Evolutionary conservation across 2,888 invertebrate species (phyloP).

Genomic region (Alloplasta piceator): DNA sequence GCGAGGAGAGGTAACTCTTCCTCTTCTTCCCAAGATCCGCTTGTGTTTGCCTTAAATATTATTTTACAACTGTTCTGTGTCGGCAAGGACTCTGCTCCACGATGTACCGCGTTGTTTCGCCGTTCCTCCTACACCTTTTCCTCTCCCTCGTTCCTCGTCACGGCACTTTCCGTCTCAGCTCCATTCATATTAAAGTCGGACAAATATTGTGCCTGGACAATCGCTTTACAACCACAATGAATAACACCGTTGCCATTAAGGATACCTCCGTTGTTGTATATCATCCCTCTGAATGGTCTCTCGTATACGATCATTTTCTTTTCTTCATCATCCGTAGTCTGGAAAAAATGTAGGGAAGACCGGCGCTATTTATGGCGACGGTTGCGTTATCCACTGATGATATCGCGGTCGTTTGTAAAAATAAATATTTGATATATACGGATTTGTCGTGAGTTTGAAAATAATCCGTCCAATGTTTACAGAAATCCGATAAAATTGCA

Average conservation of each 20-base stretch:
- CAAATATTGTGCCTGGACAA: slow-evolving; percentile 77
- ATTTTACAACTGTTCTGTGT: slow-evolving; percentile 69
- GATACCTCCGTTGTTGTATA: slow-evolving; percentile 61
- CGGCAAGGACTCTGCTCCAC: slow-evolving; percentile 49
- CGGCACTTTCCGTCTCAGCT: slow-evolving; percentile 52
- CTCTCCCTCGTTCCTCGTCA: not conserved
- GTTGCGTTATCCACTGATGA: no score
- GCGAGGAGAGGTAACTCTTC: slow-evolving; percentile 57
- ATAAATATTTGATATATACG: no score
- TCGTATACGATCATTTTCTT: slow-evolving; percentile 33
- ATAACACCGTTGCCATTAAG: slow-evolving; percentile 34
- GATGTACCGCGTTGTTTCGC: slow-evolving; percentile 22
- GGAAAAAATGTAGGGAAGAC: no score
- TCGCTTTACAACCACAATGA: slow-evolving; percentile 70
- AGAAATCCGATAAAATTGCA: no score
- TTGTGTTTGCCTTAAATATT: slow-evolving; percentile 77
- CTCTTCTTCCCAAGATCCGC: slow-evolving; percentile 58
- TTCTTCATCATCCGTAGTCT: not conserved
- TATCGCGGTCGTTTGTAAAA: no score
- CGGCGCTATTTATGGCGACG: no score
- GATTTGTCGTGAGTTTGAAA: no score
- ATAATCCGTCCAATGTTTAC: no score
- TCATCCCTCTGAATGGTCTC: slow-evolving; percentile 24
- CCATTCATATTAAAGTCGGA: slow-evolving; percentile 72
- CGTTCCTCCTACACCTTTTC: slow-evolving; percentile 34